Base-by-base conservation (phyloP, 2,113 vertebrate genomes). In the Irena cyanogastra region DNA sequence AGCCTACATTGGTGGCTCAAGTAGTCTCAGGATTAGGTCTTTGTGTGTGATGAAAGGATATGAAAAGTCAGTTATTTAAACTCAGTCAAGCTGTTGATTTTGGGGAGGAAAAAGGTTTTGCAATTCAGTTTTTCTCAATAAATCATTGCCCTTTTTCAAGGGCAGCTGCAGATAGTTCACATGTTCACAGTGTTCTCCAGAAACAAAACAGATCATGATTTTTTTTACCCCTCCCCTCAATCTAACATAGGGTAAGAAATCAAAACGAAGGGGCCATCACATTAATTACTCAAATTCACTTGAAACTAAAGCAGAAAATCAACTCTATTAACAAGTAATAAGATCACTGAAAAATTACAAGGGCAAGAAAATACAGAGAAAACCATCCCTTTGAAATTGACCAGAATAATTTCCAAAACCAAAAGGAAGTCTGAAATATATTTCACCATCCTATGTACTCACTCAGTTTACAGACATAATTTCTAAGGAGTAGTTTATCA, bases 11-110 rank as follows among this genome's bases (percentile, higher is more conserved):
- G 99, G 98, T 98, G 99, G 98, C 97, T 99, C 98, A 99, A 99
- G 99, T 98, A 98, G 98, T 98, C 98, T 98, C 97, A 97, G 98
- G 99, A 99, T 99, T 99, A 99, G 98, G 97, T 97, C 98, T 99
- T 99, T 99, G 99, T 99, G 98, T 95, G 95, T 81, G 69, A 91
- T 99, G 99, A 99, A 99, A 99, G 99, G 98, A 98, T 98, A 98
- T 98, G 98, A 99, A 98, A 99, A 99, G 99, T 99, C 99, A 99
- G 98, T 99, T 99, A 99, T 99, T 99, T 99, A 98, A 98, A 98
- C 98, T 99, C 98, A 99, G 98, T 99, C 98, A 98, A 99, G 99
- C 99, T 99, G 98, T 97, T 99, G 98, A 98, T 98, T 99, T 98
- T 97, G 93, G 79, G 90, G 93, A 95, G 97, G 94, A 97, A 97